Percentiles rank a stretch among this genome's conserved stretches.
Evolutionary conservation across 1,140 invertebrate species (phyloP).

Genomic region (Pseudomyrmex concolor): DNA sequence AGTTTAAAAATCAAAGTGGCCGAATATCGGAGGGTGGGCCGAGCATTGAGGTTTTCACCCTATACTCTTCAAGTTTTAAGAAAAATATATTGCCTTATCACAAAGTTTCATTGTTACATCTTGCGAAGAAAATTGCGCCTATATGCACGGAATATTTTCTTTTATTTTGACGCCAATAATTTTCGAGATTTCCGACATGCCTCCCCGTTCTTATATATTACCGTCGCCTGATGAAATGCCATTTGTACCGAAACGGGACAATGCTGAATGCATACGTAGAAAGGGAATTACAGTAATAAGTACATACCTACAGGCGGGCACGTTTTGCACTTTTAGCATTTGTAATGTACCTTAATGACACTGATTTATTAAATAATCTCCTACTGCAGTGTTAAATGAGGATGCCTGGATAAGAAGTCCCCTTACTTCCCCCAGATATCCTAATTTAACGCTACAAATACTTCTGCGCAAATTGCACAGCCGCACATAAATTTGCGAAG

Average conservation of each 20-base stretch:
- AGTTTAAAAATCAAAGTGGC: too few species aligned
- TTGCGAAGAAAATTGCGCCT: neutral
- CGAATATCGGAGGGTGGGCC: too few species aligned
- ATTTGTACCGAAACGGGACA: constrained; percentile 65
- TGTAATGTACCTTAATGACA: constrained; percentile 60
- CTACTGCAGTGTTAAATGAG: constrained; percentile 35
- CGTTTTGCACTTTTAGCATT: constrained; percentile 61
- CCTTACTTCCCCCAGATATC: constrained; percentile 20
- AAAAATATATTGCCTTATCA: neutral
- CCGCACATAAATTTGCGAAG: constrained; percentile 27
- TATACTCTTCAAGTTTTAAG: neutral
- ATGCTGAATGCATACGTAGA: constrained; percentile 53
- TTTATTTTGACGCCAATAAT: constrained; percentile 59
- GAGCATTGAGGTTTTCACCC: too few species aligned
- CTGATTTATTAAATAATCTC: constrained; percentile 70
- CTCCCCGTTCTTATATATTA: constrained; percentile 56
- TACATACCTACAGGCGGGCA: constrained; percentile 52
- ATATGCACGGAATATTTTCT: constrained; percentile 11
- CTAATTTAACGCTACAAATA: constrained; percentile 51
- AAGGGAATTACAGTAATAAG: constrained; percentile 69
- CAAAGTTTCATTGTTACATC: neutral
- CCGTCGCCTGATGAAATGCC: constrained; percentile 73
- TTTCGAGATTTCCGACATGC: constrained; percentile 63
- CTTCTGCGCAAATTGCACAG: constrained; percentile 22
- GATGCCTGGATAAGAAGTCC: constrained; percentile 42